Evolutionary conservation across 2,888 invertebrate genomes (phyloP), one percentile per base, ranked within the genome.

Genomic region (Kryphioiulus occultus): DNA sequence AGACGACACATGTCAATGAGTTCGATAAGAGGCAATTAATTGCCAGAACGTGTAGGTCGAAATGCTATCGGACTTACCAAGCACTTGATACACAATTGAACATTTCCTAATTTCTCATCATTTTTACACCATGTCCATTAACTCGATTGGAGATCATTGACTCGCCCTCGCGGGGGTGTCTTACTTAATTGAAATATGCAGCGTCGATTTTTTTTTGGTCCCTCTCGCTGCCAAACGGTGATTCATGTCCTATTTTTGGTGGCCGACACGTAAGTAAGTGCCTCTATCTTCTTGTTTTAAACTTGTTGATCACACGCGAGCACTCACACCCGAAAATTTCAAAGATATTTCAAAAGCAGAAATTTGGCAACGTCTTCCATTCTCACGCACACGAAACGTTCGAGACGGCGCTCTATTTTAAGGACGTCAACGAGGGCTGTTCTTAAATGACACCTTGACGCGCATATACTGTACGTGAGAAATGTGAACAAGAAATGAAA

Each of bases 121-220:
- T 22, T 68, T 68, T 68, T 26, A 5, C 22, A 59, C 19, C 10
- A 22, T 26, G 7, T 26, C 68, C 68, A 68, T 68, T 68, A 68
- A 10, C 26, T 68, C 26, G 10, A 68, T 68, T 26, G 5, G 68
- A 26, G 68, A 68, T 68, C 68, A 68, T 68, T 68, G 68, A 68
- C 68, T 68, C 68, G 22, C 22, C 22, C 26, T 68, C 68, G 68
- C 68, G 68, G 68, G 68, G 68, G 68, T 68, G 68, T 68, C 68
- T 68, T 68, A 68, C 68, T 26, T 68, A 68, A 68, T 68, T 68
- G 68, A 68, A 68, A 68, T 68, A 68, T 68, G 68, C 68, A 22
- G 22, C n/a, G 26, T 22, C 47, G n/a, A 2, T 26, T 22, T 68
- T 59, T 68, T 68, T 68, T 26, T 26, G 9, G 68, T 68, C 26